Base-by-base conservation (phyloP, 2,888 invertebrate genomes). In the Nomada hirtipes region DNA sequence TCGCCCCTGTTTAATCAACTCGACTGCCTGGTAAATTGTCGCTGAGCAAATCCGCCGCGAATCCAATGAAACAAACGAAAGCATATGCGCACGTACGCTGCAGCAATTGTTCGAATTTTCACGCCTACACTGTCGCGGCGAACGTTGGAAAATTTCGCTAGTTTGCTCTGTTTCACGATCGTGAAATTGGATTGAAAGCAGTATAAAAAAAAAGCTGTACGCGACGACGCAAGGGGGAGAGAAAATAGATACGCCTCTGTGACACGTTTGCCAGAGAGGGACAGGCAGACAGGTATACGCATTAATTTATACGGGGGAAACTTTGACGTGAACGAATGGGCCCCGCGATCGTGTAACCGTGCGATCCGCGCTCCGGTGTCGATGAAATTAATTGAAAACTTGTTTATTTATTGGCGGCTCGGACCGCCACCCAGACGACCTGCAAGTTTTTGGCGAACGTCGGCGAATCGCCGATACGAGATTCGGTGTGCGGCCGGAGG, bases 311-410 rank as follows among this genome's bases (percentile, higher is more conserved):
- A 77, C 76, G 18, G 55, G 83, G 44, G 67, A 76, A 79, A 76
- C 52, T 80, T 75, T 55, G 83, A 86, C 78, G 76, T 72, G 82
- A 78, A 83, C 63, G 81, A 86, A 83, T 83, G 72, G 76, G 64
- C 50, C 13, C 76, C 1, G 44, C 59, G 78, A 79, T 82, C 71
- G 79, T 60, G 75, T 74, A 82, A 71, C 83, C 75, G 69, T 64
- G 75, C 63, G 78, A 71, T 53, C 64, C 70, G 15, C 63, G 76
- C 50, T 18, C 15, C 59, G 79, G 81, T 68, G 83, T 81, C 85
- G 78, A 87, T 84, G 81, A 86, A 86, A 88, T 91, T 90, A 90
- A 91, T 90, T 86, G 86, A 85, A 88, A 89, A 88, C 84, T 85
- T 87, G 86, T 90, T 90, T 89, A 87, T 90, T 88, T 87, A 83